phyloP scores from a whole-genome alignment of 2,113 vertebrate species.

The Orientallactaga bullata region DNA sequence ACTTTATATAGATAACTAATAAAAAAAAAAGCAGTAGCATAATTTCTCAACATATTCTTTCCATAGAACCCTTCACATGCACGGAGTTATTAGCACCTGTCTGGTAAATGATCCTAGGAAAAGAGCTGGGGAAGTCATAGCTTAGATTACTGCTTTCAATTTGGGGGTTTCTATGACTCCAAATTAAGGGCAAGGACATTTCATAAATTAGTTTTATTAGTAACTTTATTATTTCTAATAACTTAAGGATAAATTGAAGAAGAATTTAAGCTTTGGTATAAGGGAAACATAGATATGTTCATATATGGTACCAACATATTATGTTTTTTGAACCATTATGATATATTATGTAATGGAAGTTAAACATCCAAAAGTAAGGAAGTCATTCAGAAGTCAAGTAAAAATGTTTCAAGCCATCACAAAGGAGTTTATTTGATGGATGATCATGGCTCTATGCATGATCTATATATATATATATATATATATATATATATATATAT shows the following conservation, averaged over 20 bases:
- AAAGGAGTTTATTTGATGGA: no score
- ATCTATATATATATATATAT: no score
- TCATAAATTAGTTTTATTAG: conserved; percentile 2
- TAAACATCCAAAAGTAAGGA: no score
- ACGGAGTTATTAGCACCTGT: background rate
- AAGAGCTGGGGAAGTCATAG: background rate
- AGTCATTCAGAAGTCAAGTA: no score
- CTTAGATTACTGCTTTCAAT: background rate
- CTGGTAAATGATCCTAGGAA: background rate
- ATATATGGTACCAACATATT: no score
- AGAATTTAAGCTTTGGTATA: background rate
- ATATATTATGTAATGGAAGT: no score
- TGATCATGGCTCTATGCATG: no score
- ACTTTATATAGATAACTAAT: no score
- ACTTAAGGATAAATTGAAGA: background rate
- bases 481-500: no score
- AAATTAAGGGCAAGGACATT: background rate
- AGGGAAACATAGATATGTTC: background rate
- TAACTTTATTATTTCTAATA: background rate
- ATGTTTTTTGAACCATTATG: no score
- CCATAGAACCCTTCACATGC: background rate
- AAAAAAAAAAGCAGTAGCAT: background rate
- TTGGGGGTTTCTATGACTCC: background rate
- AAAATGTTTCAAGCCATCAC: no score
- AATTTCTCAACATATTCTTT: background rate